Evolutionary conservation across 1,140 invertebrate species (phyloP).

Genomic region (Tyrophagus putrescentiae): DNA sequence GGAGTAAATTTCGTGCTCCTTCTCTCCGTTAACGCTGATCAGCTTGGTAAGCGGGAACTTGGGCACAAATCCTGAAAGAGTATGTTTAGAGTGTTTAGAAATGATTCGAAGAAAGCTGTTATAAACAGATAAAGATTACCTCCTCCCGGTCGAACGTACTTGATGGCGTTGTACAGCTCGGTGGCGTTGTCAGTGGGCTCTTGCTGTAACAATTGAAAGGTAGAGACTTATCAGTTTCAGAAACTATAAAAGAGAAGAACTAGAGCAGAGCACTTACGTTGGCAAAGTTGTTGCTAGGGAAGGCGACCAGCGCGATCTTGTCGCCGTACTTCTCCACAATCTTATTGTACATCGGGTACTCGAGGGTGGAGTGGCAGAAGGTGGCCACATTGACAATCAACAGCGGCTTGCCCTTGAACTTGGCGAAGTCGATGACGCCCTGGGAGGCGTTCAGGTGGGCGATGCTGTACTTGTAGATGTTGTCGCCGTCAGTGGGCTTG

Average conservation of each 20-base stretch:
- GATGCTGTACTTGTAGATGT: no score
- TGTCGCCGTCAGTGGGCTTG: no score
- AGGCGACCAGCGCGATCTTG: conserved; percentile 37
- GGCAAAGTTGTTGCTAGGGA: conserved; percentile 43
- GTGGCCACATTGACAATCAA: conserved; percentile 42
- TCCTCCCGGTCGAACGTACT: conserved; percentile 42
- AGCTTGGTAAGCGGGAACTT: conserved; percentile 41
- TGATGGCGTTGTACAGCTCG: conserved; percentile 42
- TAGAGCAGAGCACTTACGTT: no score
- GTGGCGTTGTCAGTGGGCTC: conserved; percentile 38
- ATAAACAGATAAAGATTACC: no score
- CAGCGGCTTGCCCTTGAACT: conserved; percentile 34
- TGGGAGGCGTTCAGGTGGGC: no score
- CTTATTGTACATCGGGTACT: conserved; percentile 38
- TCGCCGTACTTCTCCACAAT: conserved; percentile 32
- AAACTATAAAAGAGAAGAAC: no score
- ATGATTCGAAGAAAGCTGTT: no score
- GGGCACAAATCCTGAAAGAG: no score
- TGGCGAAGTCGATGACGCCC: conserved; percentile 24
- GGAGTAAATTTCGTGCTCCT: conserved; percentile 41
- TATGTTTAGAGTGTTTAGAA: no score
- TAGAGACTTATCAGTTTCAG: background rate
- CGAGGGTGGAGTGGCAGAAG: conserved; percentile 38
- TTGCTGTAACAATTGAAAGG: conserved; percentile 32
- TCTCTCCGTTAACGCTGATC: conserved; percentile 43